Evolutionary conservation across 92 coral and sea anemone species (phyloP).

Genomic region (Umimayanthus kanabou): DNA sequence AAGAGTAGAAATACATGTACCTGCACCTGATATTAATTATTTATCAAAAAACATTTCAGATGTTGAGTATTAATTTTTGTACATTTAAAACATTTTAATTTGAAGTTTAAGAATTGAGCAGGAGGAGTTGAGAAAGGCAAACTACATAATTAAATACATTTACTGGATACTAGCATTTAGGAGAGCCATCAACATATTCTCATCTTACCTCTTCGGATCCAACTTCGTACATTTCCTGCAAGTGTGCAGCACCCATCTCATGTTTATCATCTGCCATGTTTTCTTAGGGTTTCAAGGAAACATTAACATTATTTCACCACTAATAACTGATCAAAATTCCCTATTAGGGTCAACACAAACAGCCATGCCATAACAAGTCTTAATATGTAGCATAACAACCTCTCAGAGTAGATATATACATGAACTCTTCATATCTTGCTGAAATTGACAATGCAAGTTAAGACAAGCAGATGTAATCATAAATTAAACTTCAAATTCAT

Average conservation of each 20-base stretch:
- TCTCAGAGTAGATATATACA: background rate
- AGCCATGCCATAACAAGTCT: background rate
- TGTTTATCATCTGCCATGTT: slow-evolving; percentile 52
- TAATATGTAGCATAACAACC: too few relatives aligned
- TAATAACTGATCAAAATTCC: background rate
- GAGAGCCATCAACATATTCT: background rate
- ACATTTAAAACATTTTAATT: too few relatives aligned
- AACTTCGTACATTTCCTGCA: slow-evolving; percentile 68
- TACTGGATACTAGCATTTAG: background rate
- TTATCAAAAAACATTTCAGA: too few relatives aligned
- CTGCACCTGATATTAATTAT: too few relatives aligned
- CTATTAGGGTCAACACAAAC: slow-evolving; percentile 25
- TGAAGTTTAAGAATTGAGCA: too few relatives aligned
- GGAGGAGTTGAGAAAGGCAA: background rate
- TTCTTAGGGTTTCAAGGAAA: slow-evolving; percentile 16
- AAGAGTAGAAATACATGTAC: too few relatives aligned
- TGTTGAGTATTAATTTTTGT: too few relatives aligned
- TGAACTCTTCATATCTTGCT: background rate
- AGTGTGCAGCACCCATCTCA: slow-evolving; percentile 60
- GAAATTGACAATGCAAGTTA: background rate
- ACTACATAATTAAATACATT: too few relatives aligned
- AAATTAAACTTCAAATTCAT: too few relatives aligned
- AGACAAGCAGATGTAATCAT: background rate
- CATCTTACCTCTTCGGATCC: slow-evolving; percentile 65
- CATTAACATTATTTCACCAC: background rate